These are phyloP conservation scores for Myotis pilosus DNA, from an alignment of 2,797 vertebrate species.

Conservation along the genomic window DNA sequence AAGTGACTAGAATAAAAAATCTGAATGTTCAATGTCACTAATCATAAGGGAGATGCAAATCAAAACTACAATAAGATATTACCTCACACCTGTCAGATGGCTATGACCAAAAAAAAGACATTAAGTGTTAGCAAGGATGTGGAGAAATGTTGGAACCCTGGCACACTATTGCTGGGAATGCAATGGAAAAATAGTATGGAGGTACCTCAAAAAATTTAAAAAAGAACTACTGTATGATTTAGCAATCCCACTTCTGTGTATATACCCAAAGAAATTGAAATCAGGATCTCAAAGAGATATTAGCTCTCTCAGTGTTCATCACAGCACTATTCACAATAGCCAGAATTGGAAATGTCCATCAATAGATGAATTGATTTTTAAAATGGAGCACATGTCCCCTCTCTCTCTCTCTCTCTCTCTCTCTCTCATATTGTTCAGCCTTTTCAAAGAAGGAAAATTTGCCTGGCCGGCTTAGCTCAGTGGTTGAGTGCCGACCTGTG, in stretches of 20 bases:
- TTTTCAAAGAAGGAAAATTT: not conserved
- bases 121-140: not conserved
- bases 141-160: not conserved
- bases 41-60: not conserved
- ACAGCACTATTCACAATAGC: not conserved
- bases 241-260: not conserved
- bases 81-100: not conserved
- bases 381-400: not conserved
- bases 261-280: not conserved
- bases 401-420: no score
- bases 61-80: not conserved
- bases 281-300: not conserved
- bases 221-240: not conserved
- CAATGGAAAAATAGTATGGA: not conserved
- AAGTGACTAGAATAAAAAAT: not conserved
- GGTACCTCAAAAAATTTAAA: not conserved
- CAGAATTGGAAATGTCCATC: not conserved
- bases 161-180: not conserved
- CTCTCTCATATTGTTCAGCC: not conserved
- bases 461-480: no score
- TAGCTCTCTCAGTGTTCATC: not conserved
- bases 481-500: no score
- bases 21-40: not conserved
- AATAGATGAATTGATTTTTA: not conserved
- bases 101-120: not conserved